These are phyloP conservation scores for Heliocidaris erythrogramma DNA, from an alignment of 35 echinoderm and acorn worm genomes.

Conservation along the genomic window DNA sequence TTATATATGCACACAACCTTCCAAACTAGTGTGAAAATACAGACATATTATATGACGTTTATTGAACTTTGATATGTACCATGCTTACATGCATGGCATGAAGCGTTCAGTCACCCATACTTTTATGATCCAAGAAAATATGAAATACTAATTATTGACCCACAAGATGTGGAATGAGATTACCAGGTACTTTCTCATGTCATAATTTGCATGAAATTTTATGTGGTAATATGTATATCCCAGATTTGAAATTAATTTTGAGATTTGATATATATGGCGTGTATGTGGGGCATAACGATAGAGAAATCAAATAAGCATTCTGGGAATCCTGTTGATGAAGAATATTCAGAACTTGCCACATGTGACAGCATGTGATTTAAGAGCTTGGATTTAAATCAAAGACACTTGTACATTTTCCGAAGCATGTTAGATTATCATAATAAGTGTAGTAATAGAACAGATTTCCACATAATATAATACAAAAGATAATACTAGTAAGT, in stretches of 20 bases:
- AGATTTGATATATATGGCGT: background rate
- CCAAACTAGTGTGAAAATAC: no score
- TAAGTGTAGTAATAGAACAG: no score
- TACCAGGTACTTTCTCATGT: background rate
- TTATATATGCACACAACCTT: background rate
- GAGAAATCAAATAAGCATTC: background rate
- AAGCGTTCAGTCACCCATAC: background rate
- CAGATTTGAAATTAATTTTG: background rate
- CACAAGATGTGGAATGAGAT: background rate
- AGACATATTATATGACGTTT: no score
- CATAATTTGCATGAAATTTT: background rate
- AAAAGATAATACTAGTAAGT: no score
- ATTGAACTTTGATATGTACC: no score
- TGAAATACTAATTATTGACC: conserved; percentile 12
- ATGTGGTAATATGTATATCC: background rate
- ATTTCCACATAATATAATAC: no score
- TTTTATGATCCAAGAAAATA: background rate
- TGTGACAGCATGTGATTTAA: background rate
- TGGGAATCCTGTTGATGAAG: background rate
- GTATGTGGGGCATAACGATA: background rate
- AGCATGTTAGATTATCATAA: no score
- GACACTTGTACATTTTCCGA: no score
- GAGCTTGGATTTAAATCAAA: background rate
- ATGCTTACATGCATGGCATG: no score
- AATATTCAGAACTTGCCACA: background rate